Percentiles rank a stretch among this genome's conserved stretches.
phyloP scores from a whole-genome alignment of 2,888 invertebrate genomes.

The Colostygia pectinataria region DNA sequence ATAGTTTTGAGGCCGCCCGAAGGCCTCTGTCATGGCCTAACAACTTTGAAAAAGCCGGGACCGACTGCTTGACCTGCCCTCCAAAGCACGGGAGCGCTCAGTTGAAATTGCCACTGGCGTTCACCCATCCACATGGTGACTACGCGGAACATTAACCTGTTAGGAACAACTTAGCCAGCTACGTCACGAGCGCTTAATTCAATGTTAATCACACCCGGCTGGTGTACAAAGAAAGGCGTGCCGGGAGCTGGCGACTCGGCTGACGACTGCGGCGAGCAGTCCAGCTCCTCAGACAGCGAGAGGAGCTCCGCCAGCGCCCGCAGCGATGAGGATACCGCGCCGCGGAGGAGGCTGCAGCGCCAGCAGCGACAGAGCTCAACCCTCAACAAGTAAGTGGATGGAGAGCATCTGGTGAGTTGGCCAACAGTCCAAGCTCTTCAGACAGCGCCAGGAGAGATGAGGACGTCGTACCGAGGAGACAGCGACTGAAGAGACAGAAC shows the following conservation, averaged over 20 bases:
- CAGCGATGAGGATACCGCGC: constrained; percentile 63
- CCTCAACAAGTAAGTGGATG: constrained; percentile 39
- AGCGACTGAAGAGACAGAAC: constrained; percentile 45
- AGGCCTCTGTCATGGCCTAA: too few relatives aligned
- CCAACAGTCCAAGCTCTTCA: constrained; percentile 51
- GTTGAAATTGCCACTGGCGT: too few relatives aligned
- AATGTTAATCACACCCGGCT: constrained; percentile 32
- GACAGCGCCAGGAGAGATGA: constrained; percentile 67
- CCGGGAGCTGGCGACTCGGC: constrained; percentile 52
- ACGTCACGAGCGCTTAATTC: too few relatives aligned
- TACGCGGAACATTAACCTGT: too few relatives aligned
- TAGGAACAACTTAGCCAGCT: too few relatives aligned
- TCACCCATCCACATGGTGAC: too few relatives aligned
- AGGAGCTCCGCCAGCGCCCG: constrained; percentile 63
- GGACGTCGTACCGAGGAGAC: constrained; percentile 51
- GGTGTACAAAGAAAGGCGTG: constrained; percentile 68
- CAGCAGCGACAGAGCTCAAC: constrained; percentile 32
- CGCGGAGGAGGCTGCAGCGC: constrained; percentile 51
- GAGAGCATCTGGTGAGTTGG: too few relatives aligned
- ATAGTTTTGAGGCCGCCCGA: too few relatives aligned
- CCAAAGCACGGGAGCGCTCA: too few relatives aligned
- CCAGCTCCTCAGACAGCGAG: constrained; percentile 57
- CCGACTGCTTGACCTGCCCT: too few relatives aligned
- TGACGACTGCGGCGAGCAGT: constrained; percentile 55
- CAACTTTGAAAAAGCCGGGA: too few relatives aligned